Conservation (phyloP, 2,888 invertebrate genomes). For the Zelleria hepariella region DNA sequence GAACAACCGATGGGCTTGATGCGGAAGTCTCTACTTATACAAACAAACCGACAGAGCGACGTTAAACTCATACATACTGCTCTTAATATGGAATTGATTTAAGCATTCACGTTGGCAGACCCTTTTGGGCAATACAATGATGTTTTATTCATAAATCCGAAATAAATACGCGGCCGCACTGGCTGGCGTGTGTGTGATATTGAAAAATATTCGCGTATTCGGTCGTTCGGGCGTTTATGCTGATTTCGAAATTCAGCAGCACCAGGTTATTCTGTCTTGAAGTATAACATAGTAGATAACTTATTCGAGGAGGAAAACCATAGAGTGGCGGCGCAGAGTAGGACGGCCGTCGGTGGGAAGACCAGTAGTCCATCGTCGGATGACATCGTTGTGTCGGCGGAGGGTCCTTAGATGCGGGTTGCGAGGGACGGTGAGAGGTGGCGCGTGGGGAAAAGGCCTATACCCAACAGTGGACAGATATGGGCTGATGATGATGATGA, state of each 20-base stretch:
- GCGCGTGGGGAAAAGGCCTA: too few species aligned
- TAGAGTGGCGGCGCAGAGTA: too few species aligned
- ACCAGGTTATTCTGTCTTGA: too few species aligned
- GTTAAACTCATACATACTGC: constrained; percentile 23
- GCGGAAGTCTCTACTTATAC: constrained; percentile 11
- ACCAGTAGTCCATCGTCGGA: too few species aligned
- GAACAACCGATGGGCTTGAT: background rate
- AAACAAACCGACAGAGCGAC: constrained; percentile 25
- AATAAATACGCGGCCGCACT: constrained; percentile 9
- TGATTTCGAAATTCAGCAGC: background rate
- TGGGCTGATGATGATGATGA: too few species aligned
- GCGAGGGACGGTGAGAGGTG: too few species aligned
- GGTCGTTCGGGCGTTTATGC: background rate
- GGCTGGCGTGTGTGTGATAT: background rate
- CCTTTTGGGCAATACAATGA: constrained; percentile 41
- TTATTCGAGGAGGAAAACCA: too few species aligned
- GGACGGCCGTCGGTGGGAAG: too few species aligned
- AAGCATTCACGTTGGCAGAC: constrained; percentile 17
- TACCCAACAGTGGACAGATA: too few species aligned
- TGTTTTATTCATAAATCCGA: constrained; percentile 55
- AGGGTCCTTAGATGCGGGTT: too few species aligned
- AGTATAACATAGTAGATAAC: too few species aligned
- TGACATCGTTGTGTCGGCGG: too few species aligned
- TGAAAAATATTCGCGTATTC: background rate
- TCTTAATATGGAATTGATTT: constrained; percentile 39